A percentile compares a stretch with the other conserved stretches of the same genome.
Evolutionary conservation across 2,797 vertebrate species (phyloP).

Genomic region (Scleropages formosus): DNA sequence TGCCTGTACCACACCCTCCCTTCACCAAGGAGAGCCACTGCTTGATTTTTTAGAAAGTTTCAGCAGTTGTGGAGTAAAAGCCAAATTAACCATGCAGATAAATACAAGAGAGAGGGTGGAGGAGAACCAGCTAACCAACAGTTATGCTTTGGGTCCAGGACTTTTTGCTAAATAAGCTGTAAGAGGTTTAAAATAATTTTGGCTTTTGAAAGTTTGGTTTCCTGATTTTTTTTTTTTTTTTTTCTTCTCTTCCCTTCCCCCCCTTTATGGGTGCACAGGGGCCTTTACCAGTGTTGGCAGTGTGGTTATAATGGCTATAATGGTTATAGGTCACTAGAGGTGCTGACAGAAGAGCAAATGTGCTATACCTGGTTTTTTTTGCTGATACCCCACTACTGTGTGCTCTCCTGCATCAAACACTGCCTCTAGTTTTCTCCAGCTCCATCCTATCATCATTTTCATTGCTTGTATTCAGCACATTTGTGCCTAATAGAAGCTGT

Average conservation of each 20-base stretch:
- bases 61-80: background rate
- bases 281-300: background rate
- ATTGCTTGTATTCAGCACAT: no score
- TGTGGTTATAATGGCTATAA: background rate
- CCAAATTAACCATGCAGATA: background rate
- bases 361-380: no score
- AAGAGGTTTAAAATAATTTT: background rate
- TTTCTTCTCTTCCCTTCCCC: no score
- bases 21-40: no score
- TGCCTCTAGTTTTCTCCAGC: no score
- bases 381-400: no score
- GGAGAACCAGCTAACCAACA: no score
- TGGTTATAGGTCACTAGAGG: background rate
- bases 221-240: constrained; percentile 1
- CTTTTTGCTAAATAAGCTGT: constrained; percentile 4
- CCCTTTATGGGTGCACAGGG: background rate
- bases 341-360: background rate
- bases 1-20: no score
- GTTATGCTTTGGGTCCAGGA: background rate
- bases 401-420: no score
- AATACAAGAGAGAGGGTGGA: no score
- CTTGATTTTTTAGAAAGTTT: background rate
- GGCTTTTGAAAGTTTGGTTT: background rate
- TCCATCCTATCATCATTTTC: no score
- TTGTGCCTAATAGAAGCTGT: no score